Evolutionary conservation across 2,113 vertebrate species (phyloP).

Genomic region (Calidris pygmaea): DNA sequence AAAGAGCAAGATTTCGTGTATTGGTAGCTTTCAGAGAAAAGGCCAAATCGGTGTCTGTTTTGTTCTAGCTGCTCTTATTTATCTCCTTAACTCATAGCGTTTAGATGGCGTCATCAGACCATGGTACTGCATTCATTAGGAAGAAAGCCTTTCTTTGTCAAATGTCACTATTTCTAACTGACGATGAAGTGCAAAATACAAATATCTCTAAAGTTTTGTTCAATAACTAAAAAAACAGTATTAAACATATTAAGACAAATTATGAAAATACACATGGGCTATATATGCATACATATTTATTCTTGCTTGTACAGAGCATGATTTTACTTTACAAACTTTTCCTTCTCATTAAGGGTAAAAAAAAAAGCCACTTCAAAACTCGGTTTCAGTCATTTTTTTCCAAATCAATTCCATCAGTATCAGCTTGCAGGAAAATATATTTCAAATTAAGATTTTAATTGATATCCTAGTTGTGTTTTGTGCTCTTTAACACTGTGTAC

Average conservation of each 20-base stretch:
- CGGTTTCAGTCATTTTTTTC: not conserved
- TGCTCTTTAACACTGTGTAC: not conserved
- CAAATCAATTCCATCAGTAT: not conserved
- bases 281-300: not conserved
- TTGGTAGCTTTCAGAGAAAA: not conserved
- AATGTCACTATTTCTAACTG: not conserved
- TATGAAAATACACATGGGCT: not conserved
- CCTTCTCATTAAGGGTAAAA: not conserved
- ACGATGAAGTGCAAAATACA: not conserved
- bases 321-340: not conserved
- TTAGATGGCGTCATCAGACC: not conserved
- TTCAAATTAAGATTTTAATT: not conserved
- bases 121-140: not conserved
- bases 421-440: not conserved
- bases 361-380: not conserved
- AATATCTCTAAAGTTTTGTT: not conserved
- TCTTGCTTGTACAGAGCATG: not conserved
- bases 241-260: not conserved
- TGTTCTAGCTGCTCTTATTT: not conserved
- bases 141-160: not conserved
- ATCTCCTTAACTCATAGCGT: not conserved
- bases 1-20: not conserved
- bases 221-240: not conserved
- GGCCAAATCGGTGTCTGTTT: not conserved
- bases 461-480: not conserved